These are phyloP conservation scores for Crotalus helleri DNA, from an alignment of 2,113 vertebrate genomes.

Conservation along the genomic window DNA sequence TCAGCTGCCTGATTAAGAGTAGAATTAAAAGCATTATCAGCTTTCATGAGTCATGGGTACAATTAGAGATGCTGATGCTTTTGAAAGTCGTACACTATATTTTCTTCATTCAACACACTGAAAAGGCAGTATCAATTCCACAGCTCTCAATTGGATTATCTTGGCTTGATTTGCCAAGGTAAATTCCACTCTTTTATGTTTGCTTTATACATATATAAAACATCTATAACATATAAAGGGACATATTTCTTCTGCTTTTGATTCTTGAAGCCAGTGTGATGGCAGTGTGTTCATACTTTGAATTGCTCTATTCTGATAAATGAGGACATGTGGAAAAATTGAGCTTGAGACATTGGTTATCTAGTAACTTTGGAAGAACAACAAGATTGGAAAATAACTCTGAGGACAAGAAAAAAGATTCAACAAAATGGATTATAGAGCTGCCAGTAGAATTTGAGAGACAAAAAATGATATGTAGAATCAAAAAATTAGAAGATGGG, in stretches of 20 bases:
- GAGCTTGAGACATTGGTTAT: conserved; percentile 53
- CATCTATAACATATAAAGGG: background rate
- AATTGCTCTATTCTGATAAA: conserved; percentile 51
- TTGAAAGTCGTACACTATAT: conserved; percentile 23
- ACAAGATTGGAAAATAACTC: background rate
- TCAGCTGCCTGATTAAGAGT: background rate
- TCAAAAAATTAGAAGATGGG: no score
- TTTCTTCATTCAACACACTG: background rate
- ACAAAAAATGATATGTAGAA: no score
- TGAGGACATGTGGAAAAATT: conserved; percentile 39
- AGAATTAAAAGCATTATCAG: background rate
- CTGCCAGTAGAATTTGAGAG: no score
- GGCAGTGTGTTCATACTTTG: conserved; percentile 57
- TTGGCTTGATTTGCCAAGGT: conserved; percentile 33
- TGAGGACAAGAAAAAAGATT: no score
- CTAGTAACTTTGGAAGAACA: conserved; percentile 38
- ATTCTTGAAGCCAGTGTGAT: conserved; percentile 58
- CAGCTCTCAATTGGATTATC: background rate
- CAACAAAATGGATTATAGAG: no score
- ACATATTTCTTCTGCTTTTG: conserved; percentile 22
- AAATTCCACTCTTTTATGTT: conserved; percentile 34
- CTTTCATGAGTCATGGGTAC: conserved; percentile 14
- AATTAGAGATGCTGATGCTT: conserved; percentile 40
- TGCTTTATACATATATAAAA: conserved; percentile 30
- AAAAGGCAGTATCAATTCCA: background rate